phyloP scores from a whole-genome alignment of 2,797 vertebrate genomes.

The Parauchenoglanis ngamensis region DNA sequence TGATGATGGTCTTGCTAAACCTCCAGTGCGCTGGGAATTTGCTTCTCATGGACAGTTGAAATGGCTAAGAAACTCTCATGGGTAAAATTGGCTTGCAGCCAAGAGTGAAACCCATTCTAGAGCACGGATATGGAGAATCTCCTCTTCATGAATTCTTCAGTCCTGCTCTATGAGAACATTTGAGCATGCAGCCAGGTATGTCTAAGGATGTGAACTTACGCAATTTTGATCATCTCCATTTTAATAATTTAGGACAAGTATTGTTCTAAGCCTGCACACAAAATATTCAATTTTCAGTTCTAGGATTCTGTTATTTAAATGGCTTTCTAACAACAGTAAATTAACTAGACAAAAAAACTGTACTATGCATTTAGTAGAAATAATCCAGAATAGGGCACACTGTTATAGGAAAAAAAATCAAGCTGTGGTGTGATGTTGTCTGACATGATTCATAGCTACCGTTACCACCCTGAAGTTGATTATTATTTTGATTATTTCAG shows the following conservation, averaged over 20 bases:
- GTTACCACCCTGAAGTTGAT: not conserved
- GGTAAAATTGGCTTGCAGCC: conserved; percentile 66
- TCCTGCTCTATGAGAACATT: not conserved
- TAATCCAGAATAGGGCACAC: not conserved
- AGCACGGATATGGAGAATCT: conserved; percentile 51
- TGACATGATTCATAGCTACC: not conserved
- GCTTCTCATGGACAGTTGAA: conserved; percentile 58
- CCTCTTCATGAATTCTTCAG: conserved; percentile 28
- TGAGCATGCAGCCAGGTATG: not conserved
- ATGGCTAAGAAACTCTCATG: conserved; percentile 59
- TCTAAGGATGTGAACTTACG: not conserved
- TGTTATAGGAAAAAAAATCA: not conserved
- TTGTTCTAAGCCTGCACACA: not conserved
- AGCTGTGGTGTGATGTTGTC: not conserved
- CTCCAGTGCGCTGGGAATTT: conserved; percentile 10
- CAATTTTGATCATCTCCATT: not conserved
- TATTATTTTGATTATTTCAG: not conserved
- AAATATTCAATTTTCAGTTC: not conserved
- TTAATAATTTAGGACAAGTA: not conserved
- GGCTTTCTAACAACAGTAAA: not conserved
- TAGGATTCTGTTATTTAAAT: not conserved
- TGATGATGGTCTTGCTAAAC: conserved; percentile 6
- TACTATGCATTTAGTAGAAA: not conserved
- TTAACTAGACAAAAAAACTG: not conserved
- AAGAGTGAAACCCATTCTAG: conserved; percentile 65